Base-by-base conservation (phyloP, 2,113 vertebrate species). In the Echinops telfairi region DNA sequence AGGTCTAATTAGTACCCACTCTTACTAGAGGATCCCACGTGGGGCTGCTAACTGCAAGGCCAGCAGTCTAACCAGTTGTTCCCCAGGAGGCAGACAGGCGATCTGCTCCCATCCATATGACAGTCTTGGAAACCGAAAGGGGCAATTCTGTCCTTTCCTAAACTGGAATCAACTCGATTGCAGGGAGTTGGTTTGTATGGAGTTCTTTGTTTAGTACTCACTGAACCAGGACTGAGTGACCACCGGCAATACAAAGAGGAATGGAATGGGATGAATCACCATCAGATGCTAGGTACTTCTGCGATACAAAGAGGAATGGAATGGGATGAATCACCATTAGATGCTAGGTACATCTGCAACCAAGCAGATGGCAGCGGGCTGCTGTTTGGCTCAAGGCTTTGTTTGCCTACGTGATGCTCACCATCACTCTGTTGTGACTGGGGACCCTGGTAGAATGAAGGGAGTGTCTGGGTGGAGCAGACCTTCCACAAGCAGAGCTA, bases 271-370 rank as follows among this genome's bases (percentile, higher is more conserved):
- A 93, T 53, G 66, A 62, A 76, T 6, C 62, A 20, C 38, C 80
- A 75, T 23, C 38, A 90, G 92, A 89, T n/a, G 53, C 10, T 29
- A 86, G 62, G 31, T 71, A 40, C 71, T 87, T 89, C n/a, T n/a
- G 73, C 92, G 36, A 64, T 6, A 47, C 68, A 90, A 73, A 73
- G 29, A 29, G 3, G n/a, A 64, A 81, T n/a, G 53, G 36, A 79
- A 25, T 62, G 5, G 64, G 25, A 93, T 53, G 66, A 62, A 76
- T 92, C 6, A 31, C 27, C 76, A 86, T 80, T 31, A 79, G 16
- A n/a, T n/a, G n/a, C n/a, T n/a, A n/a, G n/a, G n/a, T n/a, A n/a
- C n/a, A n/a, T n/a, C 58, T 16, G 8, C 31, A 71, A 71, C 9
- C 15, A 6, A 33, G 29, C 33, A 14, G 47, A 53, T 8, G 47